Percentiles rank a stretch among this genome's conserved stretches.
Evolutionary conservation across 2,888 invertebrate genomes (phyloP).

Genomic region (Noctua comes): DNA sequence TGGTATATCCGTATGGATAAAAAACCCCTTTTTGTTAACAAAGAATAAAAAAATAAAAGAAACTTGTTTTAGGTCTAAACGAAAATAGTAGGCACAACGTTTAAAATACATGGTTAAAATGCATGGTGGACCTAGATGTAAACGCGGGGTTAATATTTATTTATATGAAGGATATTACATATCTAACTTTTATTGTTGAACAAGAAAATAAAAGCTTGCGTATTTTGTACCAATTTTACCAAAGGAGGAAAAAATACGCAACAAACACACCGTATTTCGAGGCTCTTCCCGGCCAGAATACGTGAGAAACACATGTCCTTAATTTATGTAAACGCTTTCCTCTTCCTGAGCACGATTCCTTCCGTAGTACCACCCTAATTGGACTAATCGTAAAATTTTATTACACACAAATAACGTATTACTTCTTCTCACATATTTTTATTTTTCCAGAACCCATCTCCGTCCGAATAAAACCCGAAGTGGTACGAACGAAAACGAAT

Average conservation of each 20-base stretch:
- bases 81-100: background rate
- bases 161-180: conserved; percentile 3
- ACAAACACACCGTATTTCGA: conserved; percentile 12
- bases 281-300: conserved; percentile 20
- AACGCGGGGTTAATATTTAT: background rate
- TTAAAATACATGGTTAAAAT: background rate
- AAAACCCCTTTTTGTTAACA: too few species aligned
- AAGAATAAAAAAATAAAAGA: too few species aligned
- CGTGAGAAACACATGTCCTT: conserved; percentile 57
- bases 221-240: background rate
- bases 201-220: conserved; percentile 23
- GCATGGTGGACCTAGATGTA: background rate
- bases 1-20: too few species aligned
- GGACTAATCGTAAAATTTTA: conserved; percentile 63
- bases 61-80: background rate
- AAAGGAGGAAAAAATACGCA: conserved; percentile 27
- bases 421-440: conserved; percentile 47
- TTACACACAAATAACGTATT: conserved; percentile 49
- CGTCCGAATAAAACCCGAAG: conserved; percentile 94
- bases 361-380: conserved; percentile 61
- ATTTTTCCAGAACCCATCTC: conserved; percentile 93
- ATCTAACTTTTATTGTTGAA: conserved; percentile 11
- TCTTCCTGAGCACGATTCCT: conserved; percentile 51
- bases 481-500: conserved; percentile 95
- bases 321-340: conserved; percentile 64